Conservation (phyloP, 2,888 invertebrate genomes). For the Drosophila phalerata region DNA sequence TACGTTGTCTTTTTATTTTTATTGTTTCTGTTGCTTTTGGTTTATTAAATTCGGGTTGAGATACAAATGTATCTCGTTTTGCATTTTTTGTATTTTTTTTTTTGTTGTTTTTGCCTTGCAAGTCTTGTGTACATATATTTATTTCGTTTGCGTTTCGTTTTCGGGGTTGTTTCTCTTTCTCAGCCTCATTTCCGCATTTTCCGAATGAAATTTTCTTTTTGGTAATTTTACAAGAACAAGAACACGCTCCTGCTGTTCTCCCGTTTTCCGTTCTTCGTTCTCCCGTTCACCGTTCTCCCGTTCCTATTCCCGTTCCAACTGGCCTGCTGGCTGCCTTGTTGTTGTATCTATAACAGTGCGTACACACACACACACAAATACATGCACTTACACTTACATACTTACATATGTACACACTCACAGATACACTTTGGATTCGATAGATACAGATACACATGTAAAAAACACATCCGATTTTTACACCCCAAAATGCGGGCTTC, state of each 20-base stretch:
- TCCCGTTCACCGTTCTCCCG: constrained; percentile 17
- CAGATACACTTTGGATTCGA: constrained; percentile 33
- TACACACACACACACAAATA: constrained; percentile 40
- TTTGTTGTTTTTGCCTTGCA: constrained; percentile 48
- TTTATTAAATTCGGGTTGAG: constrained; percentile 53
- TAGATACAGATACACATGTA: constrained; percentile 62
- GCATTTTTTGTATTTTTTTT: too few relatives aligned
- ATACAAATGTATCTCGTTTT: constrained; percentile 31
- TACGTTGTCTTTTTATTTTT: constrained; percentile 40
- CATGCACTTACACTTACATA: constrained; percentile 49
- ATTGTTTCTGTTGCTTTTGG: too few relatives aligned
- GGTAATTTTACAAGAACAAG: constrained; percentile 81
- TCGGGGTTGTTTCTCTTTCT: constrained; percentile 76
- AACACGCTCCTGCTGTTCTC: constrained; percentile 55
- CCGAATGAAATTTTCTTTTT: constrained; percentile 79
- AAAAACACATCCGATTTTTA: constrained; percentile 51
- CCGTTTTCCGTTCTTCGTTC: constrained; percentile 34
- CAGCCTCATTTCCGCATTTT: constrained; percentile 78
- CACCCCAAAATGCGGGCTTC: constrained; percentile 48
- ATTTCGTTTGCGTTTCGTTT: constrained; percentile 64
- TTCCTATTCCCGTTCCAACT: constrained; percentile 30
- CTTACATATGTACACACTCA: constrained; percentile 11
- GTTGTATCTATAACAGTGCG: constrained; percentile 79
- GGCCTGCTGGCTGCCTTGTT: constrained; percentile 58
- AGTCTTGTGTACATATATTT: constrained; percentile 55